These are phyloP conservation scores for Stenotaenia linearis DNA, from an alignment of 2,888 invertebrate species.

Conservation along the genomic window DNA sequence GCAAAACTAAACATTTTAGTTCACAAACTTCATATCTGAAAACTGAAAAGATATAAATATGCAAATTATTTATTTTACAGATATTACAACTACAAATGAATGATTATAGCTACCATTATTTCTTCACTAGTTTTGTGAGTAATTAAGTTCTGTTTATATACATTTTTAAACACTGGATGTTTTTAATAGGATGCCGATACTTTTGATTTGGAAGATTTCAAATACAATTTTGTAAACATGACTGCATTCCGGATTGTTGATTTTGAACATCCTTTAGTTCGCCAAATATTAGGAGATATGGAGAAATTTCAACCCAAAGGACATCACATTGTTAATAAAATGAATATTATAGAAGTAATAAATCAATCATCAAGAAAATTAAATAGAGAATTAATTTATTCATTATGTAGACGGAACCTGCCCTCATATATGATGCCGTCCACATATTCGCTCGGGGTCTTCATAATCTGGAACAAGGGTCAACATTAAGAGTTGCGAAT, in stretches of 20 bases:
- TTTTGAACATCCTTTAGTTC: constrained; percentile 66
- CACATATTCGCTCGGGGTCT: constrained; percentile 74
- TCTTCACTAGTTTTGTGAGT: constrained; percentile 84
- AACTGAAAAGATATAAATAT: too few species aligned
- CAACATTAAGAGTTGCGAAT: constrained; percentile 58
- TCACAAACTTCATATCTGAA: too few species aligned
- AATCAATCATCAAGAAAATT: too few species aligned
- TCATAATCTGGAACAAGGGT: constrained; percentile 64
- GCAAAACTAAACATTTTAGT: too few species aligned
- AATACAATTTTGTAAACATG: constrained; percentile 89
- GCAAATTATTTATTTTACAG: constrained; percentile 58
- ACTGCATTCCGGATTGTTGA: constrained; percentile 88
- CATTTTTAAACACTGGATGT: background rate
- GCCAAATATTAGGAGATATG: constrained; percentile 74
- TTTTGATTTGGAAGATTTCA: constrained; percentile 81
- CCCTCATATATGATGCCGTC: constrained; percentile 77
- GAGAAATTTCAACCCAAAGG: constrained; percentile 69
- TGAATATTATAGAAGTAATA: constrained; percentile 31
- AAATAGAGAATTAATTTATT: background rate
- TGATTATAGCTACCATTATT: constrained; percentile 88
- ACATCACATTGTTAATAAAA: constrained; percentile 34
- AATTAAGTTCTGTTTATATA: background rate
- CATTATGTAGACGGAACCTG: constrained; percentile 67
- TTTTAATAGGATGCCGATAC: constrained; percentile 69
- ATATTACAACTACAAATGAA: constrained; percentile 93